Evolutionary conservation across 1,140 invertebrate genomes (phyloP).

Genomic region (Metaphire vulgaris): DNA sequence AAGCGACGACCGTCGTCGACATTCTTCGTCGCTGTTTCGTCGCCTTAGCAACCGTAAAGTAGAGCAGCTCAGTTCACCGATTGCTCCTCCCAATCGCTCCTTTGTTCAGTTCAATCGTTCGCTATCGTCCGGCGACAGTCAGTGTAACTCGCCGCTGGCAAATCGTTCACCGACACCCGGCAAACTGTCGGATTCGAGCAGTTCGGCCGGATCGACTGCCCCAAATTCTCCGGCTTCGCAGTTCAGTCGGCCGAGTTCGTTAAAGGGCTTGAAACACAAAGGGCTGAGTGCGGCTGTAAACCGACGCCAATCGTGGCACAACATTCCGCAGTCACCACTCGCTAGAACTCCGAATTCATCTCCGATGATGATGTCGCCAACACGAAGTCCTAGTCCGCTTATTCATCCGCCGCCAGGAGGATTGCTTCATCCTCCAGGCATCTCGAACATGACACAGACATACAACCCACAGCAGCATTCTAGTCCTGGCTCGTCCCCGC

Average conservation of each 20-base stretch:
- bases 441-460: conserved; percentile 70
- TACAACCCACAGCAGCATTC: conserved; percentile 53
- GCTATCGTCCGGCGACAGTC: conserved; percentile 48
- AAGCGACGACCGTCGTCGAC: conserved; percentile 68
- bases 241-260: conserved; percentile 70
- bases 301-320: conserved; percentile 84
- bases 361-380: conserved; percentile 69
- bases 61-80: conserved; percentile 58
- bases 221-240: conserved; percentile 58
- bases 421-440: conserved; percentile 62
- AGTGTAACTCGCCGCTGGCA: conserved; percentile 48
- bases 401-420: conserved; percentile 36
- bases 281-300: conserved; percentile 69
- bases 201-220: conserved; percentile 60
- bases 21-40: conserved; percentile 79
- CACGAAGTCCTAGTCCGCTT: conserved; percentile 68
- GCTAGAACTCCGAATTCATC: conserved; percentile 78
- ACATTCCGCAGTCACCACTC: conserved; percentile 87
- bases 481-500: background rate
- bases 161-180: conserved; percentile 51
- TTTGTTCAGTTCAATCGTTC: conserved; percentile 56
- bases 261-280: conserved; percentile 85
- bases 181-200: conserved; percentile 56
- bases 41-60: conserved; percentile 73
- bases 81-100: conserved; percentile 33